Evolutionary conservation across 2,888 invertebrate species (phyloP).

Genomic region (Lepidocyrtinus sp.): DNA sequence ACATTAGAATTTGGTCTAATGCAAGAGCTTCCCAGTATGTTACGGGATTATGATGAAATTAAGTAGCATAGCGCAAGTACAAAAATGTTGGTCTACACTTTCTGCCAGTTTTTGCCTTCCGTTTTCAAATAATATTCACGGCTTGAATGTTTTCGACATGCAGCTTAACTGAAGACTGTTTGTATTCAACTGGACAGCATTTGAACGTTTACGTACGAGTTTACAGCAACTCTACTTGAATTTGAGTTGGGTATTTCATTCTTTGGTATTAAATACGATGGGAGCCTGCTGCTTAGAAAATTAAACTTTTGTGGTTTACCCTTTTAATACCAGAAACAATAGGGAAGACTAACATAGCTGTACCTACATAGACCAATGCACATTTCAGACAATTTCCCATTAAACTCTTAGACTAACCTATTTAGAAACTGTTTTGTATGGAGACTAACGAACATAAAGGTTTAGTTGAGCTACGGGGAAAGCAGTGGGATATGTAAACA

Average conservation of each 20-base stretch:
- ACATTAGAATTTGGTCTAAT: conserved; percentile 21
- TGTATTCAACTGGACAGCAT: background rate
- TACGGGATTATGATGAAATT: conserved; percentile 20
- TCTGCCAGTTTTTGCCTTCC: no score
- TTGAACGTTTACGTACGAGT: no score
- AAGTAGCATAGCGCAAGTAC: background rate
- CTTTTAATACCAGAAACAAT: conserved; percentile 35
- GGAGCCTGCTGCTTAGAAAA: conserved; percentile 56
- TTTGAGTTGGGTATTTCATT: no score
- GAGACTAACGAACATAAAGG: background rate
- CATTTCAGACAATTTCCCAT: background rate
- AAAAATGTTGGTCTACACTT: background rate
- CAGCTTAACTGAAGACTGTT: background rate
- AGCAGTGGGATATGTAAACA: conserved; percentile 25
- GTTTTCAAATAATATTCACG: no score
- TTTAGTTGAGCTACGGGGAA: background rate
- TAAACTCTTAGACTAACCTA: background rate
- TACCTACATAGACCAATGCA: no score
- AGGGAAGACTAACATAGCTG: background rate
- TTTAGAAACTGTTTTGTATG: background rate
- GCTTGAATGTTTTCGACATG: no score
- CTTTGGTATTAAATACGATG: conserved; percentile 19
- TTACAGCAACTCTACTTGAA: no score
- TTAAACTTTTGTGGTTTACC: conserved; percentile 53
- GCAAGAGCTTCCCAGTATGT: background rate